Conservation (phyloP, 2,888 invertebrate genomes). For the Therioaphis trifolii region DNA sequence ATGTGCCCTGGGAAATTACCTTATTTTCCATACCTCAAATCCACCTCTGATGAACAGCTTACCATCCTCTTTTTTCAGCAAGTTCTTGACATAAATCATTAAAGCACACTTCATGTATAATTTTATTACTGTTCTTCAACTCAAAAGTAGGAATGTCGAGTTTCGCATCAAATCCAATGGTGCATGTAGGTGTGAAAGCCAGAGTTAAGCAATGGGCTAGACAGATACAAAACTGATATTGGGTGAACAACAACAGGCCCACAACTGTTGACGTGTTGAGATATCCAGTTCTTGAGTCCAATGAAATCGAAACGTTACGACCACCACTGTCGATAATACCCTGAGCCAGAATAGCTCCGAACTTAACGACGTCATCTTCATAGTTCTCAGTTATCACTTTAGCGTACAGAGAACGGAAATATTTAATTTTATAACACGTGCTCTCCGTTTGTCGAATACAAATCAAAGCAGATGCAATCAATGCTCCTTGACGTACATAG, state of each 20-base stretch:
- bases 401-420: conserved; percentile 93
- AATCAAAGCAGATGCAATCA: conserved; percentile 97
- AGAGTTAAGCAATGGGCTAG: conserved; percentile 94
- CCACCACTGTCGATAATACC: conserved; percentile 76
- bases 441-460: conserved; percentile 97
- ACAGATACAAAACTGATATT: conserved; percentile 99
- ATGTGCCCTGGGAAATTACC: too few species aligned
- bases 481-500: conserved; percentile 96
- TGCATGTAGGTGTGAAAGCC: conserved; percentile 94
- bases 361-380: conserved; percentile 99
- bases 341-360: conserved; percentile 96
- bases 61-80: too few species aligned
- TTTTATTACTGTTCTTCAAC: conserved; percentile 87
- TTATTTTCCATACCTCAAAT: too few species aligned
- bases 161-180: conserved; percentile 93
- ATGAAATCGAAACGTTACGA: conserved; percentile 93
- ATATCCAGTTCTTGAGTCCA: conserved; percentile 96
- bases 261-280: conserved; percentile 97
- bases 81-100: too few species aligned
- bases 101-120: too few species aligned
- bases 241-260: conserved; percentile 96
- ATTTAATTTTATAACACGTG: conserved; percentile 93
- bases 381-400: conserved; percentile 98
- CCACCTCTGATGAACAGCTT: too few species aligned
- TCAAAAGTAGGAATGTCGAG: conserved; percentile 94